phyloP scores from a whole-genome alignment of 2,113 vertebrate genomes.

The Hyaena hyaena region DNA sequence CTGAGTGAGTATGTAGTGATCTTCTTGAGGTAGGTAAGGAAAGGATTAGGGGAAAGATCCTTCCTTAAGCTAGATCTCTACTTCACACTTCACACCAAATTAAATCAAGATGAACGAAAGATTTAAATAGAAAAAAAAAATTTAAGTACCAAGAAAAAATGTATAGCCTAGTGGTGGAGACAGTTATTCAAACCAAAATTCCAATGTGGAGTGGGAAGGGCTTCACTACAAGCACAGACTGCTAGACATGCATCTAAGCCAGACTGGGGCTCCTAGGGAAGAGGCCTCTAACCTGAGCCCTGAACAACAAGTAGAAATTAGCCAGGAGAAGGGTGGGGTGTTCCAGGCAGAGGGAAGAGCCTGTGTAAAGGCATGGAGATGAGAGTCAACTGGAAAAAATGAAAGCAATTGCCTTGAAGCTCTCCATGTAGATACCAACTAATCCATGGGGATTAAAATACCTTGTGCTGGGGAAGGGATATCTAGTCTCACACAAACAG shows the following conservation, averaged over 20 bases:
- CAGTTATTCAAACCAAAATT: background rate
- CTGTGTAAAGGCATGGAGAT: background rate
- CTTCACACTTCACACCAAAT: background rate
- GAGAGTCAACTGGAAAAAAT: background rate
- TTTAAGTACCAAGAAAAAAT: background rate
- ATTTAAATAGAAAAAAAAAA: slow-evolving; percentile 16
- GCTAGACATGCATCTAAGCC: background rate
- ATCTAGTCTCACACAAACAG: background rate
- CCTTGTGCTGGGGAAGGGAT: background rate
- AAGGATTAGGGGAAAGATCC: background rate
- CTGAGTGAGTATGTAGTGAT: background rate
- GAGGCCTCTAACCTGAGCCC: background rate
- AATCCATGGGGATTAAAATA: background rate
- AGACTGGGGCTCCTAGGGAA: background rate
- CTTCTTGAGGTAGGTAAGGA: background rate
- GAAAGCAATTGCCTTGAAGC: background rate
- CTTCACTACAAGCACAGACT: background rate
- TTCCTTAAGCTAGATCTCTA: background rate
- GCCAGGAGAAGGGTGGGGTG: background rate
- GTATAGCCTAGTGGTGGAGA: background rate
- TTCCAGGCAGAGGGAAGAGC: background rate
- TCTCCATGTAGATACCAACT: background rate
- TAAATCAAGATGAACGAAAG: slow-evolving; percentile 33
- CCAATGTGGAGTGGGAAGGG: background rate
- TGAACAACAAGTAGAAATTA: background rate